A percentile compares a stretch with the other conserved stretches of the same genome.
These are phyloP conservation scores for Clamator glandarius DNA, from an alignment of 2,797 vertebrate genomes.

Conservation along the genomic window DNA sequence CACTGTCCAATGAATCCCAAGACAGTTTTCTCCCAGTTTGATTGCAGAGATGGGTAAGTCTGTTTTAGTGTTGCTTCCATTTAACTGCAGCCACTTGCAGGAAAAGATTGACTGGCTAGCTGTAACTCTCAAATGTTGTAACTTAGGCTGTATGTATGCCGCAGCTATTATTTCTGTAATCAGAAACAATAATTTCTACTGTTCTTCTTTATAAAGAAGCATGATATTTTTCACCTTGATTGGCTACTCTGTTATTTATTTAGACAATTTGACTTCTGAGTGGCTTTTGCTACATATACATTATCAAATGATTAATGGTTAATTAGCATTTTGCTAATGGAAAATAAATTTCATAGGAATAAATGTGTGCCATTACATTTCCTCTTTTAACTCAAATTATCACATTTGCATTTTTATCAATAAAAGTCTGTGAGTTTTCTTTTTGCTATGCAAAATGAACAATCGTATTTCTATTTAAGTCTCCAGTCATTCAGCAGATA, in stretches of 20 bases:
- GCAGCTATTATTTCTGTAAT: not conserved
- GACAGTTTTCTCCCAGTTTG: not conserved
- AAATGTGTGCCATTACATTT: not conserved
- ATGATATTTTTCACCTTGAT: not conserved
- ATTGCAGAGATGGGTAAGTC: not conserved
- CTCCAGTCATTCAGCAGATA: not conserved
- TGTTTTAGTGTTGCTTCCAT: not conserved
- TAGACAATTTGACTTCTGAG: not conserved
- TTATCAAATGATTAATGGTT: slow-evolving; percentile 48
- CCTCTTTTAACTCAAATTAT: slow-evolving; percentile 25
- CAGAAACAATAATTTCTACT: slow-evolving; percentile 5
- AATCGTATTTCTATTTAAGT: slow-evolving; percentile 9
- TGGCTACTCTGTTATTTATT: slow-evolving; percentile 11
- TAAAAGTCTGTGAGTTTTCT: slow-evolving; percentile 3
- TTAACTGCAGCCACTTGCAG: slow-evolving; percentile 9
- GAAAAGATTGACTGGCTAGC: not conserved
- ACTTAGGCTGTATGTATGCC: not conserved
- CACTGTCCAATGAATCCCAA: not conserved
- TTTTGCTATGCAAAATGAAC: not conserved
- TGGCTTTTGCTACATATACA: slow-evolving; percentile 16
- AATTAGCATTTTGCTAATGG: slow-evolving; percentile 57
- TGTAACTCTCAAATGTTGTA: not conserved
- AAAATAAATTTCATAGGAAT: slow-evolving; percentile 49
- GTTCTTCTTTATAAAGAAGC: not conserved
- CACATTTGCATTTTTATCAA: slow-evolving; percentile 50